Base-by-base conservation (phyloP, 2,888 invertebrate species). In the Hedychridium roseum region DNA sequence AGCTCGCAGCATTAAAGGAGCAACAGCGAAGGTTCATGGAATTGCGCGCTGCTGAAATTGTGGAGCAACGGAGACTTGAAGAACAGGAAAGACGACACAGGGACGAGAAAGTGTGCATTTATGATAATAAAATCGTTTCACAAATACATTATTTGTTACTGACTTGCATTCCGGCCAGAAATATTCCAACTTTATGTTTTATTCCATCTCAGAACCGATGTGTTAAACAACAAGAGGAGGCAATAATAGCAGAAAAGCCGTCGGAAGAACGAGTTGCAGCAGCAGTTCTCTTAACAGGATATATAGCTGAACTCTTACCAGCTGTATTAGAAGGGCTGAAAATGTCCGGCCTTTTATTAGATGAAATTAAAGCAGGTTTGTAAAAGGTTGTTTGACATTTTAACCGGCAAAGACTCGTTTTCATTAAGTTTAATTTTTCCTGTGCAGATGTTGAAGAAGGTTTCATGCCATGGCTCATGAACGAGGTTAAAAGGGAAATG, bases 401-500 rank as follows among this genome's bases (percentile, higher is more conserved):
- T n/a, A n/a, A n/a, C n/a, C n/a, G n/a, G n/a, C n/a, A n/a, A n/a
- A 16, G 11, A 17, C 37, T 31, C 5, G 11, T 18, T 32, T 42
- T 26, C 18, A 14, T 44, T n/a, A 2, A 18, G 15, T 42, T 37
- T 14, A 43, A 79, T 79, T 68, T 74, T 78, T 30, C 28, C 28
- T 23, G 2, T 74, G 64, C 81, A 87, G 90, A 89, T 50, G 84
- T 90, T 23, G 89, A 91, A 68, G 87, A 91, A 63, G 86, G 88
- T 43, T 91, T 93, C 81, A 86, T 92, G 84, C 92, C 94, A 39
- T 94, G 94, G 94, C 81, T 95, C 60, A 87, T 91, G 81, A 85
- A 85, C 41, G 89, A 91, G 78, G 93, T 94, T 36, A 87, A 89
- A 38, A 82, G 84, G 51, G 92, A 94, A 80, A 84, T 95, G 69